Evolutionary conservation across 2,113 vertebrate species (phyloP), one percentile per base, ranked within the genome.

Genomic region (Ranitomeya imitator): DNA sequence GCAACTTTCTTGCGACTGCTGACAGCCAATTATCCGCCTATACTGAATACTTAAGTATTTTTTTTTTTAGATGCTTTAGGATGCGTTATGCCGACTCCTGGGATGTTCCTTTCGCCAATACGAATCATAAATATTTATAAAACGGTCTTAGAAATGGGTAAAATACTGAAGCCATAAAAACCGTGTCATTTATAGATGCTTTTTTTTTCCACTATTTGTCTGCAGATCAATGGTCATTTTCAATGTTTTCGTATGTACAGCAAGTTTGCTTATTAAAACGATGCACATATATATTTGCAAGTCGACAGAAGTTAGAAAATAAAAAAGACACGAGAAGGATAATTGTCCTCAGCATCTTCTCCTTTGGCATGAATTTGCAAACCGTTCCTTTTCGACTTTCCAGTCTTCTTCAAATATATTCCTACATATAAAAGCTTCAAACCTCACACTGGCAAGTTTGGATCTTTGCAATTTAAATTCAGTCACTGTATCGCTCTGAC

Each of bases 391-490:
- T 86, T 85, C 87, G 86, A 92, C 57, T 65, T 86, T 88, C n/a
- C 87, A 76, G 79, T 92, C 90, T 90, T 92, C 91, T 90, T 89
- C 88, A 88, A 57, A 90, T 90, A 86, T 91, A 86, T 90, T 86
- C 69, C 92, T 88, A 90, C 67, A 90, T 76, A 77, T 45, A 45
- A 45, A 77, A 76, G 80, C 86, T 31, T 88, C 80, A 90, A 90
- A 90, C 80, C 73, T 83, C 90, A 52, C 0, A 85, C 84, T 91
- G 88, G 90, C 82, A 92, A 85, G 90, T 91, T 92, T 92, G 91
- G 87, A 93, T 93, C 37, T 31, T 87, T 91, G 67, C 90, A 90
- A 90, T 88, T 86, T 90, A 91, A 89, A 87, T 92, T 90, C 87
- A 91, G 89, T 82, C 85, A 92, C 91, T 90, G 91, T 90, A 91